Evolutionary conservation across 1,140 invertebrate species (phyloP), one percentile per base, ranked within the genome.

Genomic region (Zophobas atratus): DNA sequence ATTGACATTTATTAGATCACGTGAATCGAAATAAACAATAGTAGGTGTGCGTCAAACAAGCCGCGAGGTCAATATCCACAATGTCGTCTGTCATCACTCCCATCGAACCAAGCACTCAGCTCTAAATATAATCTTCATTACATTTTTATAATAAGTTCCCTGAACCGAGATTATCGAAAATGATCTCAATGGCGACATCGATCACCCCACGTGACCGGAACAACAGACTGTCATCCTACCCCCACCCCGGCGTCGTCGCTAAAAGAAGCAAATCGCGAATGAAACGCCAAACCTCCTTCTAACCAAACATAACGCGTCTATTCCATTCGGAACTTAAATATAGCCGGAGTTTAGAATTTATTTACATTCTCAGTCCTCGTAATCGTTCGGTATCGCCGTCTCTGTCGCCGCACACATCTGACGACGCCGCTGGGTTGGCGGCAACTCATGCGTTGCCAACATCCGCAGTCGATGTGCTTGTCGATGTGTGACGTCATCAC

Each of bases 381-480:
- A 63, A 38, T 63, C 57, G 32, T 38, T 38, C 38, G 46, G 4
- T 75, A 75, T 63, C 38, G 20, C 36, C 56, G 46, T 75, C 73
- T 63, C 35, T 75, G 43, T 75, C 55, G 57, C 6, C 39, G 35
- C 49, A 6, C 46, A 57, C 41, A 57, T 75, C 51, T 75, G 34
- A 73, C 48, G 48, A 33, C 60, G 20, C 20, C 20, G 20, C 20
- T 20, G 20, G 55, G 41, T 60, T 57, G 56, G 70, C 43, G 34
- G 71, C 39, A 77, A 70, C 48, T 56, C 76, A 57, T 56, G 70
- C 56, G 77, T 79, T 81, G 70, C 75, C 76, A 79, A 81, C 76
- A 81, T 82, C 80, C 80, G 82, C 82, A 83, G 82, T 82, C 81
- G 80, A 79, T 80, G 78, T 77, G 78, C 75, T 63, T 53, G 60